A percentile compares a stretch with the other conserved stretches of the same genome.
Evolutionary conservation across 2,888 invertebrate genomes (phyloP).

Genomic region (Drosophila heteroneura): DNA sequence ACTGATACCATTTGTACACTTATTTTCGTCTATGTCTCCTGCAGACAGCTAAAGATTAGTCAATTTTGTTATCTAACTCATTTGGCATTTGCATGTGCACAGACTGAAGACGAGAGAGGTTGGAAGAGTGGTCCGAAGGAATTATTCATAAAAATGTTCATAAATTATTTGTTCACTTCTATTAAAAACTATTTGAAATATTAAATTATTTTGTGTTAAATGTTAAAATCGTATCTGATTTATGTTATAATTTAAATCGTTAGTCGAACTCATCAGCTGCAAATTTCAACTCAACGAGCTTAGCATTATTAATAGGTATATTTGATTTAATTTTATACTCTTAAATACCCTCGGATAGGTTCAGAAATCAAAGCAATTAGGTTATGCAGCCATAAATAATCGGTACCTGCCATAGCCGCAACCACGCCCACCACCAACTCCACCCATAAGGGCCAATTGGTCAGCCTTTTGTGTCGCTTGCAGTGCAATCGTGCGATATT

Average conservation of each 20-base stretch:
- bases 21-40: constrained; percentile 24
- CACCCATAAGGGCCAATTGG: constrained; percentile 1
- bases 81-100: constrained; percentile 34
- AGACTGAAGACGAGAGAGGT: neutral
- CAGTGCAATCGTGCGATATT: constrained; percentile 77
- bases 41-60: constrained; percentile 32
- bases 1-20: constrained; percentile 21
- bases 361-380: constrained; percentile 60
- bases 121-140: neutral
- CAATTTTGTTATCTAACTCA: constrained; percentile 54
- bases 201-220: neutral
- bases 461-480: constrained; percentile 39
- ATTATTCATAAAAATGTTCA: neutral
- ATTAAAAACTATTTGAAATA: neutral
- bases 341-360: constrained; percentile 14
- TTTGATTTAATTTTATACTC: constrained; percentile 21
- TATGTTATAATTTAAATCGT: neutral
- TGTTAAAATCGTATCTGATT: neutral
- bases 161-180: neutral
- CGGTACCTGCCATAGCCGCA: constrained; percentile 16
- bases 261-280: neutral
- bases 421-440: constrained; percentile 22
- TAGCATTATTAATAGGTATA: constrained; percentile 19
- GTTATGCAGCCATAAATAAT: constrained; percentile 51
- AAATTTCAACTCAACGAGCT: neutral